Evolutionary conservation across 2,797 vertebrate genomes (phyloP), one percentile per base, ranked within the genome.

Genomic region (Darevskia nairensis): DNA sequence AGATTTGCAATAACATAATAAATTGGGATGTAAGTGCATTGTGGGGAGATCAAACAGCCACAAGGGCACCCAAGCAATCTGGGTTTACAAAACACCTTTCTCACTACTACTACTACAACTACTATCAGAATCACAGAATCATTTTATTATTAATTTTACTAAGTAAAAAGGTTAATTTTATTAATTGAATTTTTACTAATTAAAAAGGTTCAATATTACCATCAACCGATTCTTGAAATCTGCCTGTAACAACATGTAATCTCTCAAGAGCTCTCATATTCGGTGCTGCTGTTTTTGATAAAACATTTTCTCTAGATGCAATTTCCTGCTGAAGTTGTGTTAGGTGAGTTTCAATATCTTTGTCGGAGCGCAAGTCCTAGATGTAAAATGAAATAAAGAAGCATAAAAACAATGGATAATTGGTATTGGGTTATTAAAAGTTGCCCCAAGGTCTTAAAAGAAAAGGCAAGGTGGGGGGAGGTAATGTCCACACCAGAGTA

Each of bases 181-280:
- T 50, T 50, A 50, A 13, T 13, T 50, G 11, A 50, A 50, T 13
- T 50, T 50, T 23, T 25, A 85, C 25, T 17, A 82, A 9, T 69
- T 41, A 89, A 25, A 82, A 89, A 78, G 71, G 35, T 23, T 64
- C 41, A 21, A 4, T 9, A 46, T 94, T 97, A 99, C 99, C 98
- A 0, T 98, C 96, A 3, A 89, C 41, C 0, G 98, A 97, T 86
- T 94, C 97, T 55, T 98, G 97, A 68, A 98, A 97, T 93, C 97
- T 98, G 92, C 96, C 96, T 41, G 96, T 97, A 91, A 98, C 94
- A 8, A 96, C 93, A 84, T 94, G 96, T 46, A 99, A 95, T 92
- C 98, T 99, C 94, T 98, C 97, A 84, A 96, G 29, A 75, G 98
- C 98, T 90, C 98, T 98, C 32, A 99, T 94, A 92, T 99, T 99